phyloP scores from a whole-genome alignment of 2,113 vertebrate species.

The Grammomys dolichurus region DNA sequence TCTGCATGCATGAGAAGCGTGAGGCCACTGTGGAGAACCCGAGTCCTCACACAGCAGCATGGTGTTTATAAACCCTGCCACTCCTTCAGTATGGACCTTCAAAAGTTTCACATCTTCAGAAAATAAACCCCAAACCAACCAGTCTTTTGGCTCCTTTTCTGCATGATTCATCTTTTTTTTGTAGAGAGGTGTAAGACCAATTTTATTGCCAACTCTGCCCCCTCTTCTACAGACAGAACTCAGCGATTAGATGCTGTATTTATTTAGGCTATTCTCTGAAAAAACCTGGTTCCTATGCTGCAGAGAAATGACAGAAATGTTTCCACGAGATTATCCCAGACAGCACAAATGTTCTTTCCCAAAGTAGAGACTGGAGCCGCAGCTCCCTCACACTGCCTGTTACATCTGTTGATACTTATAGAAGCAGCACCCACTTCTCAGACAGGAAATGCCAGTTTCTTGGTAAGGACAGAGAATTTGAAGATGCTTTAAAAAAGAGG shows the following conservation, averaged over 20 bases:
- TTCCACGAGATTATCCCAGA: constrained; percentile 76
- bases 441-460: constrained; percentile 71
- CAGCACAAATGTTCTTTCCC: constrained; percentile 76
- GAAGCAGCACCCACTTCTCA: constrained; percentile 68
- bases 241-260: constrained; percentile 73
- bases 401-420: constrained; percentile 76
- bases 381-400: constrained; percentile 65
- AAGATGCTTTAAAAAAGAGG: constrained; percentile 15
- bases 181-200: constrained; percentile 79
- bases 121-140: constrained; percentile 53
- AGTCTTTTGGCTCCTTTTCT: constrained; percentile 60
- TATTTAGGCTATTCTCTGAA: constrained; percentile 73
- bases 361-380: constrained; percentile 70
- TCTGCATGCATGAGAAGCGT: not conserved
- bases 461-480: constrained; percentile 71
- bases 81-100: constrained; percentile 54
- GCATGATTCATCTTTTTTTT: constrained; percentile 69
- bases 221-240: constrained; percentile 70
- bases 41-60: constrained; percentile 29
- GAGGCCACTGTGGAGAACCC: not conserved
- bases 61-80: constrained; percentile 5
- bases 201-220: constrained; percentile 74
- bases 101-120: constrained; percentile 67
- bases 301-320: constrained; percentile 74
- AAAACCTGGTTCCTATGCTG: constrained; percentile 68